These are phyloP conservation scores for Deroptyus accipitrinus DNA, from an alignment of 2,113 vertebrate species.

Conservation along the genomic window DNA sequence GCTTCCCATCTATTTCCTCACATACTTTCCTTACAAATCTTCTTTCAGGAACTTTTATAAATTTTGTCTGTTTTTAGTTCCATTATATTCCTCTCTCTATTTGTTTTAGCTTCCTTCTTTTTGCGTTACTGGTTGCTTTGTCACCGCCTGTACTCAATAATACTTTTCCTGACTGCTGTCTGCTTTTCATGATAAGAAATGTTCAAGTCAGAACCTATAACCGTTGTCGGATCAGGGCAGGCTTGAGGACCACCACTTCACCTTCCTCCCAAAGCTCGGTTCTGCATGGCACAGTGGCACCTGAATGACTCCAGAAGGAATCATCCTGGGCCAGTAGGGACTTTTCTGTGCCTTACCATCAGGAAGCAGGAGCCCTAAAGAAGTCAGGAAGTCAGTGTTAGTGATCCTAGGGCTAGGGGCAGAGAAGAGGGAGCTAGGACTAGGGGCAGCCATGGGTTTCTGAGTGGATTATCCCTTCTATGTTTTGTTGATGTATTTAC, in stretches of 20 bases:
- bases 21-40: not conserved
- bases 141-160: not conserved
- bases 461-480: not conserved
- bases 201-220: not conserved
- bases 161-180: not conserved
- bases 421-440: not conserved
- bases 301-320: not conserved
- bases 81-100: not conserved
- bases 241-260: not conserved
- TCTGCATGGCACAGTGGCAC: not conserved
- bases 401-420: not conserved
- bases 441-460: not conserved
- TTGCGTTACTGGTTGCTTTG: not conserved
- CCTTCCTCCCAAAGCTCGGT: not conserved
- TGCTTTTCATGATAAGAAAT: not conserved
- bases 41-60: not conserved
- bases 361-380: not conserved
- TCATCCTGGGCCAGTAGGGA: not conserved
- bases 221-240: not conserved
- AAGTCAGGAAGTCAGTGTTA: not conserved
- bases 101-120: not conserved
- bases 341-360: not conserved
- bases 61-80: not conserved
- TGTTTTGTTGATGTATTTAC: not conserved
- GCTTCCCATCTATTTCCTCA: not conserved